Conservation (phyloP, 2,113 vertebrate species). For the Brevimyrus niger region DNA sequence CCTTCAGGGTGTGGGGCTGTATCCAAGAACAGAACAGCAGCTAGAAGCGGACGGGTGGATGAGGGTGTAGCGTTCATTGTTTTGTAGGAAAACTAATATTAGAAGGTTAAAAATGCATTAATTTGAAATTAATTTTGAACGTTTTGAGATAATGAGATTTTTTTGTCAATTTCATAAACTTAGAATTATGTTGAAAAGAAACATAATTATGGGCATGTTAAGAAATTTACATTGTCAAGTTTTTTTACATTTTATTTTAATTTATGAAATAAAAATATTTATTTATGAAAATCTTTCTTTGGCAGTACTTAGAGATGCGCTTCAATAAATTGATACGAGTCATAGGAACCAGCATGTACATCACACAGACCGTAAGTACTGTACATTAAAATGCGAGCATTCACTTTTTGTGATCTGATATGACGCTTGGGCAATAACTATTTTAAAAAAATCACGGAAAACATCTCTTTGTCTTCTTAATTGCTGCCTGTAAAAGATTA, state of each 20-base stretch:
- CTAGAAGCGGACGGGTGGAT: background rate
- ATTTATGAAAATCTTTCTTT: slow-evolving; percentile 28
- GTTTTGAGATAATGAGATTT: background rate
- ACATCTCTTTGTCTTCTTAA: background rate
- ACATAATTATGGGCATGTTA: background rate
- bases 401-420: background rate
- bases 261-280: background rate
- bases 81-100: background rate
- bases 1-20: background rate
- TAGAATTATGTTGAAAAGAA: background rate
- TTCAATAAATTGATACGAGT: slow-evolving; percentile 54
- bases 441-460: background rate
- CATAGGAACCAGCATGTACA: slow-evolving; percentile 65
- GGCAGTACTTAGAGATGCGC: slow-evolving; percentile 64
- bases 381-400: background rate
- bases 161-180: background rate
- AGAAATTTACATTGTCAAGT: background rate
- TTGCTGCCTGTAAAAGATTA: slow-evolving; percentile 19
- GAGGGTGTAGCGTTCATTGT: background rate
- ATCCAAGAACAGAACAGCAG: background rate
- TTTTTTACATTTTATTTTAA: background rate
- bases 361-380: slow-evolving; percentile 60
- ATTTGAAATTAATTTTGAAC: background rate
- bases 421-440: background rate
- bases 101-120: background rate